phyloP scores from a whole-genome alignment of 2,113 vertebrate species.

The Globicephala melas region DNA sequence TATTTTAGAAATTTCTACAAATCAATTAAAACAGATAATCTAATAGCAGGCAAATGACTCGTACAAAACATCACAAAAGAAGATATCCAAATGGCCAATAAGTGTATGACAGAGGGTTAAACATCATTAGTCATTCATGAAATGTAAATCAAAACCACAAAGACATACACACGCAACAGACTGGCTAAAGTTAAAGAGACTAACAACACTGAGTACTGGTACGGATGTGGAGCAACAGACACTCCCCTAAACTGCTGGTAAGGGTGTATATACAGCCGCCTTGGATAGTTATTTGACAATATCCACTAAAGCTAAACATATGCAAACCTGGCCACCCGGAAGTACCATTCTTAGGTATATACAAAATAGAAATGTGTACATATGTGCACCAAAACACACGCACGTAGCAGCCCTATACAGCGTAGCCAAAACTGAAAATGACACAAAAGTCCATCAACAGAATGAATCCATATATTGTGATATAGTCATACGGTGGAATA shows the following conservation, averaged over 20 bases:
- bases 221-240: not conserved
- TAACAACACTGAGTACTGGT: not conserved
- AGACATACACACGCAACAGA: not conserved
- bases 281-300: not conserved
- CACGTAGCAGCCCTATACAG: not conserved
- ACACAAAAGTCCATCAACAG: not conserved
- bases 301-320: not conserved
- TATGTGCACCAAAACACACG: not conserved
- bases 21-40: not conserved
- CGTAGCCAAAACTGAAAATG: not conserved
- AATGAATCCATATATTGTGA: not conserved
- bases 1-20: not conserved
- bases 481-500: not conserved
- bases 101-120: not conserved
- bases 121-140: not conserved
- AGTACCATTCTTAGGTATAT: not conserved
- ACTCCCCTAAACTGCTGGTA: not conserved
- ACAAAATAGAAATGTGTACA: not conserved
- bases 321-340: not conserved
- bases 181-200: not conserved
- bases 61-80: not conserved
- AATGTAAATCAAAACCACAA: not conserved
- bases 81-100: not conserved
- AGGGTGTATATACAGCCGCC: not conserved
- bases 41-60: not conserved